Evolutionary conservation across 2,113 vertebrate species (phyloP).

Genomic region (Centropus bengalensis): DNA sequence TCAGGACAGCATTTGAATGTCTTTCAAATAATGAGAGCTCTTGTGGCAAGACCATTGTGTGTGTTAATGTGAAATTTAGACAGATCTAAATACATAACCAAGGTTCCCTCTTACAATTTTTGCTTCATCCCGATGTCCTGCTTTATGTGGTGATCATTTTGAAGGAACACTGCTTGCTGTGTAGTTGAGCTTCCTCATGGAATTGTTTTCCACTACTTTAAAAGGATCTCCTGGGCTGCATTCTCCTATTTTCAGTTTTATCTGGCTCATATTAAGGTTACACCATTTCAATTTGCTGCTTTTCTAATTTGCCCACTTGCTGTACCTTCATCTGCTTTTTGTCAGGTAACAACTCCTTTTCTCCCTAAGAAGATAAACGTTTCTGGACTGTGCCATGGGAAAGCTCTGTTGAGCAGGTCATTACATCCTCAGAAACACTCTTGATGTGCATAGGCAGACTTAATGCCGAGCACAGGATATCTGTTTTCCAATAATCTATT

Average conservation of each 20-base stretch:
- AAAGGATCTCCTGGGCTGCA: background rate
- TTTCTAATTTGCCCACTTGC: background rate
- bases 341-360: background rate
- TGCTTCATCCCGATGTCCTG: background rate
- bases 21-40: background rate
- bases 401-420: background rate
- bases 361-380: background rate
- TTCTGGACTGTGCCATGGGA: background rate
- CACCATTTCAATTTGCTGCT: background rate
- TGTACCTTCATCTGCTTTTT: background rate
- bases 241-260: background rate
- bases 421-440: background rate
- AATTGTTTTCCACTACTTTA: background rate
- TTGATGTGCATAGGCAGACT: background rate
- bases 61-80: background rate
- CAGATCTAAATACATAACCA: background rate
- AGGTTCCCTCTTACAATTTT: background rate
- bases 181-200: background rate
- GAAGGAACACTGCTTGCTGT: background rate
- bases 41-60: background rate
- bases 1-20: background rate
- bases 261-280: background rate
- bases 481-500: background rate
- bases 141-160: background rate
- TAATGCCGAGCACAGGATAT: background rate